Conservation (phyloP, 1,140 invertebrate species). For the Hyposmocoma kahamanoa region DNA sequence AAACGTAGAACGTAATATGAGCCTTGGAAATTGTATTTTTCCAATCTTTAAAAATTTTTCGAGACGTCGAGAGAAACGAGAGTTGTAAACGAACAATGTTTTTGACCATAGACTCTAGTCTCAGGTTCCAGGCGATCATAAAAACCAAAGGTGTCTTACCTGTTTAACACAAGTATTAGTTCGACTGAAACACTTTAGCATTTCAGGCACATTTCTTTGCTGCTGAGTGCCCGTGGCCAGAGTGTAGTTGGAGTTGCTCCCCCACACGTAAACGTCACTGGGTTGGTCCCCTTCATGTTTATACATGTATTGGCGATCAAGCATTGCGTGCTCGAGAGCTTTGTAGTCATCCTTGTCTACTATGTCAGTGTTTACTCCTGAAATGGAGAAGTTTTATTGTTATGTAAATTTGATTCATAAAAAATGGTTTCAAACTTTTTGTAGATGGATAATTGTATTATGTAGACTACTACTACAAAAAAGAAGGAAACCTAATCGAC, state of each 20-base stretch:
- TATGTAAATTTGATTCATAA: too few relatives aligned
- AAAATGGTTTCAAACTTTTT: too few relatives aligned
- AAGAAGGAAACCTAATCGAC: too few relatives aligned
- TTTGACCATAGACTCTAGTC: background rate
- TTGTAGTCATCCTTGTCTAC: conserved; percentile 68
- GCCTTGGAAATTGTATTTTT: too few relatives aligned
- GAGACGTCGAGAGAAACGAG: too few relatives aligned
- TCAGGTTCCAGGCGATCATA: background rate
- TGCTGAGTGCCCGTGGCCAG: conserved; percentile 75
- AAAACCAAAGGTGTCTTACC: conserved; percentile 23
- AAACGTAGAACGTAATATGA: too few relatives aligned
- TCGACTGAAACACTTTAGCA: conserved; percentile 57
- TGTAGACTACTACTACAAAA: too few relatives aligned
- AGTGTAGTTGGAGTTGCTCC: conserved; percentile 83
- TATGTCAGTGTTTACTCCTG: conserved; percentile 63
- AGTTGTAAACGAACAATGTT: too few relatives aligned
- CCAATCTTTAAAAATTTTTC: too few relatives aligned
- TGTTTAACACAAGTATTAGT: conserved; percentile 56
- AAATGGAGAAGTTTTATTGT: conserved; percentile 14
- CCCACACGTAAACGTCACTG: conserved; percentile 81
- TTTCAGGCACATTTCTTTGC: conserved; percentile 48
- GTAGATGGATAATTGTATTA: too few relatives aligned
- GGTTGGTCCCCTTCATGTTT: conserved; percentile 34
- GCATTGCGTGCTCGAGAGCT: conserved; percentile 57
- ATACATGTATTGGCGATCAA: conserved; percentile 64